phyloP scores from a whole-genome alignment of 30 jellyfish, hydroid and myxozoan genomes.

The Hydra vulgaris region DNA sequence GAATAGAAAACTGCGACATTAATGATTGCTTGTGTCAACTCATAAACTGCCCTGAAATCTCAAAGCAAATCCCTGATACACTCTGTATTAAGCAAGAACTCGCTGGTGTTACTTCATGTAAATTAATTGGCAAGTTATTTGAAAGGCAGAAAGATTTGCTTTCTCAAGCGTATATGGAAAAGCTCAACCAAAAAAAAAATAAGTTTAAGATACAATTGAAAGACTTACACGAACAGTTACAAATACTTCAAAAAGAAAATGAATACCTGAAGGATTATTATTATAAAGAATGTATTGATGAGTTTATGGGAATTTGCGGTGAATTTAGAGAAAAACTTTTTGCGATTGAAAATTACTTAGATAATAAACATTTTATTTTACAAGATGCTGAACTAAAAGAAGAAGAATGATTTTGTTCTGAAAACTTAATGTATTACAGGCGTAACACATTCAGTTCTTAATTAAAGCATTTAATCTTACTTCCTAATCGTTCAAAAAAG shows the following conservation, averaged over 20 bases:
- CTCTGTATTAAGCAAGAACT: neutral
- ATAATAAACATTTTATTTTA: no score
- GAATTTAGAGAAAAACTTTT: neutral
- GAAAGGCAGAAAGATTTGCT: neutral
- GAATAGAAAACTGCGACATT: neutral
- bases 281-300: neutral
- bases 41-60: no score
- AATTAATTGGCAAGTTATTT: neutral
- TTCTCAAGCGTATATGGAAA: neutral
- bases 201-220: neutral
- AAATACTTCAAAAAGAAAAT: neutral
- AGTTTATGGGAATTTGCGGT: neutral
- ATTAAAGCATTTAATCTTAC: no score
- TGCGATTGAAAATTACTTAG: neutral
- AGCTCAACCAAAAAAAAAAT: neutral
- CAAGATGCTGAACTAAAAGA: no score
- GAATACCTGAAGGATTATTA: neutral
- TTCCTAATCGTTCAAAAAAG: no score
- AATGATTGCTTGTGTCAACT: neutral
- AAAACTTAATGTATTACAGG: no score
- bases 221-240: neutral
- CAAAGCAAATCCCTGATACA: neutral
- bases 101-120: neutral
- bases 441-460: no score
- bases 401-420: no score